Evolutionary conservation across 1,140 invertebrate species (phyloP).

Genomic region (Leptinotarsa undecemlineata): DNA sequence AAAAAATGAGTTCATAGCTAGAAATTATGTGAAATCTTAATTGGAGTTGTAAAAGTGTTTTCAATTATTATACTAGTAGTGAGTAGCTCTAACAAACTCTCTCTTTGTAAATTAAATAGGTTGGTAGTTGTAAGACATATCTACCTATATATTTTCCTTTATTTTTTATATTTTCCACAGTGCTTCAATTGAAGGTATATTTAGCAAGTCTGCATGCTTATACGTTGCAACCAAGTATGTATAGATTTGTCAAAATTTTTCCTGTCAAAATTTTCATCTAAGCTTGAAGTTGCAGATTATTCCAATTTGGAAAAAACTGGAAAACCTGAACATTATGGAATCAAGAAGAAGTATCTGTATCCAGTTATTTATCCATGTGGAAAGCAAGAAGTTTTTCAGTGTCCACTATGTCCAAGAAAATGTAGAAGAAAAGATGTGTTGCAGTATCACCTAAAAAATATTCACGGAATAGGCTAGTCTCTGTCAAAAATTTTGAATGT

Average conservation of each 20-base stretch:
- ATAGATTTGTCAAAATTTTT: neutral
- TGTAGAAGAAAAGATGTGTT: slow-evolving; percentile 51
- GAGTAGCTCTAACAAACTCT: too few relatives aligned
- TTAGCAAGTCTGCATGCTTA: neutral
- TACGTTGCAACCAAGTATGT: slow-evolving; percentile 6
- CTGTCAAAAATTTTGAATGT: too few relatives aligned
- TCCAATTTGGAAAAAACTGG: neutral
- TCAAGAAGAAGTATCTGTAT: slow-evolving; percentile 59
- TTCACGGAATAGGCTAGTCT: slow-evolving; percentile 42
- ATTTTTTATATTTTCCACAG: too few relatives aligned
- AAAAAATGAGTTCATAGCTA: too few relatives aligned
- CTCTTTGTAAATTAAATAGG: too few relatives aligned
- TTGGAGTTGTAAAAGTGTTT: too few relatives aligned
- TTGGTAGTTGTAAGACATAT: too few relatives aligned
- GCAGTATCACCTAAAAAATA: slow-evolving; percentile 47
- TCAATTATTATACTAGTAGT: too few relatives aligned
- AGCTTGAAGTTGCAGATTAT: neutral
- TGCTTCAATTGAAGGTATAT: too few relatives aligned
- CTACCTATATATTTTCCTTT: too few relatives aligned
- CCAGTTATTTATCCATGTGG: slow-evolving; percentile 71
- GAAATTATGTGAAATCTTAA: too few relatives aligned
- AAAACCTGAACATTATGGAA: slow-evolving; percentile 63
- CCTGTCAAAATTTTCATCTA: neutral
- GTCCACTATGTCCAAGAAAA: slow-evolving; percentile 48
- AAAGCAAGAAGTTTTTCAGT: slow-evolving; percentile 58